Evolutionary conservation across 2,797 vertebrate genomes (phyloP).

Genomic region (Gambelia wislizenii): DNA sequence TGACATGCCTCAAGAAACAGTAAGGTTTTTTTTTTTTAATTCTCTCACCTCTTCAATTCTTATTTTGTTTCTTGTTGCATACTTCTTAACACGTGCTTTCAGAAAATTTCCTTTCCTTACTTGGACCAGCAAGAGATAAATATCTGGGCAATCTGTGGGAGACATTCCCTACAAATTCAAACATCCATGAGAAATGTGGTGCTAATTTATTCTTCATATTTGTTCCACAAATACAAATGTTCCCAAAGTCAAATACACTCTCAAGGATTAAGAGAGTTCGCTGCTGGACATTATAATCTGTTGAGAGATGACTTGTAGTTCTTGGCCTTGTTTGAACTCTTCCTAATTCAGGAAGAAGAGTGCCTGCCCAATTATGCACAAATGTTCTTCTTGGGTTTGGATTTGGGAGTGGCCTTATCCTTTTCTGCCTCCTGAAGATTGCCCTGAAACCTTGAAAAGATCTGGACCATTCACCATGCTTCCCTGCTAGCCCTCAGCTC

Average conservation of each 20-base stretch:
- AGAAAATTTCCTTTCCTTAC: background rate
- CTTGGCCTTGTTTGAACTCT: conserved; percentile 44
- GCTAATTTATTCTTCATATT: conserved; percentile 31
- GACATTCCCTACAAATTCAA: conserved; percentile 10
- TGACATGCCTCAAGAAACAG: conserved; percentile 99
- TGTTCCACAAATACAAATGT: conserved; percentile 38
- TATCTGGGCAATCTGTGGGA: conserved; percentile 6
- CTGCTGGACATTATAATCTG: conserved; percentile 42
- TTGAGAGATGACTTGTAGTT: conserved; percentile 34
- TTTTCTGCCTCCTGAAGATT: background rate
- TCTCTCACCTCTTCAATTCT: conserved; percentile 17
- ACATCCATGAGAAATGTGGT: conserved; percentile 16
- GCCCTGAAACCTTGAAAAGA: background rate
- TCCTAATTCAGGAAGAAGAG: conserved; percentile 17
- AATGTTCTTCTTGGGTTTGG: conserved; percentile 11
- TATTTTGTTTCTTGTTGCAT: conserved; percentile 42
- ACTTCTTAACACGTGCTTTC: background rate
- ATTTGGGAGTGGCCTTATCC: background rate
- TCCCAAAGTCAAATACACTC: conserved; percentile 31
- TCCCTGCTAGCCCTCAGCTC: background rate
- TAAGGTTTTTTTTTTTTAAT: conserved; percentile 78
- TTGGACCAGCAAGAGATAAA: background rate
- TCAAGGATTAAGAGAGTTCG: conserved; percentile 27
- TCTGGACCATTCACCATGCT: background rate
- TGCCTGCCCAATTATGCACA: background rate